Evolutionary conservation across 2,797 vertebrate genomes (phyloP).

Genomic region (Phoxinus dragarum): DNA sequence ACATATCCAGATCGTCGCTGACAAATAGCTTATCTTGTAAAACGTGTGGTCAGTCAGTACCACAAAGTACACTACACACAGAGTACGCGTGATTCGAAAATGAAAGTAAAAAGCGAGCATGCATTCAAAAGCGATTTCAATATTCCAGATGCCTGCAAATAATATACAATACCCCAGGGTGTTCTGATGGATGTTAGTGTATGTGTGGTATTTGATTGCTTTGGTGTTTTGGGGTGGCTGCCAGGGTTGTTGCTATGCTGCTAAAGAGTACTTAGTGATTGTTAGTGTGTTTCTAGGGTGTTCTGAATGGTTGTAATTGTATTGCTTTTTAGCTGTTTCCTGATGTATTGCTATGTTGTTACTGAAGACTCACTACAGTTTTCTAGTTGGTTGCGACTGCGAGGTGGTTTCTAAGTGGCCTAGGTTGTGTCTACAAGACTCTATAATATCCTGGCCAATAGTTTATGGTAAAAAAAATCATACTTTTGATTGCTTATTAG

Average conservation of each 20-base stretch:
- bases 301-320: neutral
- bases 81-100: neutral
- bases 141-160: neutral
- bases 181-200: conserved; percentile 8
- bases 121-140: neutral
- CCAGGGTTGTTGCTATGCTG: neutral
- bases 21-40: neutral
- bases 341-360: neutral
- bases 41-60: neutral
- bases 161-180: neutral
- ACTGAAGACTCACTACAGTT: neutral
- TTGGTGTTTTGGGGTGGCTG: neutral
- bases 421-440: neutral
- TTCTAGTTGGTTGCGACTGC: neutral
- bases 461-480: neutral
- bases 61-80: neutral
- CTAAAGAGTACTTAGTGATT: neutral
- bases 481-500: neutral
- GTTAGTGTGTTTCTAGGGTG: too few species aligned
- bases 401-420: neutral
- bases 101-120: neutral
- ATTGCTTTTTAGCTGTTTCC: neutral
- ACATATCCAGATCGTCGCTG: neutral
- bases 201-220: neutral
- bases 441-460: neutral